phyloP scores from a whole-genome alignment of 2,888 invertebrate genomes.

The Ophion slaviceki region DNA sequence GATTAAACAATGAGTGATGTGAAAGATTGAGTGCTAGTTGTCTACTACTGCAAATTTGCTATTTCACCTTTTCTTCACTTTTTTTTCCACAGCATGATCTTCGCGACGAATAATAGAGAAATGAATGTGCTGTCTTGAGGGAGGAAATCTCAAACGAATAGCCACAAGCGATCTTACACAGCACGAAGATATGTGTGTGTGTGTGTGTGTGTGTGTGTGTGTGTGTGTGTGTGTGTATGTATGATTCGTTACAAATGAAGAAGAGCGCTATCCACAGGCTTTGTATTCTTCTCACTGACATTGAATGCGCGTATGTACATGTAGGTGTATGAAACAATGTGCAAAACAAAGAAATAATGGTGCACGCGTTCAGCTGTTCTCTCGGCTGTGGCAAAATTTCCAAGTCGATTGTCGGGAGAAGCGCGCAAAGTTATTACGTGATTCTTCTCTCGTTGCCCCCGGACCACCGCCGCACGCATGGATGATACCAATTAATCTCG shows the following conservation, averaged over 20 bases:
- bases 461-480: conserved; percentile 46
- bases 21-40: conserved; percentile 19
- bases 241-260: neutral
- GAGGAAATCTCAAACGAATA: conserved; percentile 5
- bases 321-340: conserved; percentile 19
- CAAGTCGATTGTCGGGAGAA: conserved; percentile 56
- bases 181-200: neutral
- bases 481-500: conserved; percentile 66
- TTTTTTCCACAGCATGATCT: neutral
- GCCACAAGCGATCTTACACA: neutral
- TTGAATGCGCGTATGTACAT: neutral
- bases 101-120: conserved; percentile 3
- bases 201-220: no score
- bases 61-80: neutral
- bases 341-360: conserved; percentile 25
- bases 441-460: conserved; percentile 46
- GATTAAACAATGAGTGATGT: neutral
- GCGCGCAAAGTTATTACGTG: conserved; percentile 62
- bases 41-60: neutral
- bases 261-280: neutral
- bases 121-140: neutral
- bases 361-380: conserved; percentile 50
- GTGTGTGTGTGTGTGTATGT: neutral
- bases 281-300: neutral
- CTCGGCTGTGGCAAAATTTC: conserved; percentile 55